Conservation (phyloP, 2,888 invertebrate genomes). For the Synanthedon tipuliformis region DNA sequence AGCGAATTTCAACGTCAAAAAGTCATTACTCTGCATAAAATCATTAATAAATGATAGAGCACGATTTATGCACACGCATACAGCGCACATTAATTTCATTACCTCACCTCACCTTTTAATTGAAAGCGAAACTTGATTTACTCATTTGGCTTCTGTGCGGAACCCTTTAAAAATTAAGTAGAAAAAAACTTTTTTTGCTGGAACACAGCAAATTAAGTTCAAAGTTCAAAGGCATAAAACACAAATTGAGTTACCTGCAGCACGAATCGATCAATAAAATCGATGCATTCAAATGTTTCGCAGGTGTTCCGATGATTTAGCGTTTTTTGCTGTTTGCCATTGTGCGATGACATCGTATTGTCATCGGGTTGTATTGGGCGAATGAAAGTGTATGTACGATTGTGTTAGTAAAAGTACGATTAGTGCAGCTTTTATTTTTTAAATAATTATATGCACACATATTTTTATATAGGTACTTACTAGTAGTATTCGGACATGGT, state of each 20-base stretch:
- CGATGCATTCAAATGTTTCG: constrained; percentile 51
- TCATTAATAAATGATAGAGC: background rate
- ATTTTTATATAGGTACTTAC: too few relatives aligned
- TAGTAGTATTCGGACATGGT: too few relatives aligned
- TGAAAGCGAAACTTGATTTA: constrained; percentile 17
- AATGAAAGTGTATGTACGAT: background rate
- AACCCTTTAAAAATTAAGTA: constrained; percentile 20
- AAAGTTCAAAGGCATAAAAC: background rate
- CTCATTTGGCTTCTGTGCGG: constrained; percentile 17
- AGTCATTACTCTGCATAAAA: background rate
- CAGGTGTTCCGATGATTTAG: constrained; percentile 63
- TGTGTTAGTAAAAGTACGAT: too few relatives aligned
- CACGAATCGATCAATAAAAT: constrained; percentile 54
- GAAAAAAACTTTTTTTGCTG: constrained; percentile 6
- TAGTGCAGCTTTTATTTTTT: too few relatives aligned
- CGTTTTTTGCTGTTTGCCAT: constrained; percentile 38
- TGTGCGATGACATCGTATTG: constrained; percentile 27
- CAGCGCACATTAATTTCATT: background rate
- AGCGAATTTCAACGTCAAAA: background rate
- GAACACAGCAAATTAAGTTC: background rate
- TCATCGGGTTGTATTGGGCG: constrained; percentile 19
- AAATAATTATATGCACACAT: too few relatives aligned
- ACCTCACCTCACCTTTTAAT: constrained; percentile 15
- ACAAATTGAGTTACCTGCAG: constrained; percentile 11
- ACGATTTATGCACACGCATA: background rate